Conservation (phyloP, 2,797 vertebrate genomes). For the Eulemur rubriventer region DNA sequence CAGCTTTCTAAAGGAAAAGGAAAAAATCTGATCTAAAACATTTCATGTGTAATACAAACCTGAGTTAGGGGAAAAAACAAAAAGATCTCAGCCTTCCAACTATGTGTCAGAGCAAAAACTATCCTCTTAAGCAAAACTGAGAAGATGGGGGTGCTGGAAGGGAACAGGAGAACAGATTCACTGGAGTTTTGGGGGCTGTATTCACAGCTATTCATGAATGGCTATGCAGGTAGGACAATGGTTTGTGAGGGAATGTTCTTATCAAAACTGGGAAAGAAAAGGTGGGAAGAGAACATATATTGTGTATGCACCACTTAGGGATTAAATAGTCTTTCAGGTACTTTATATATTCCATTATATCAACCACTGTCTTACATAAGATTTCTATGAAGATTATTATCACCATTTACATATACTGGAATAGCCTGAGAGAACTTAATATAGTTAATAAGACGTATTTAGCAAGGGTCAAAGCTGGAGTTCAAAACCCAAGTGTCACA, state of each 20-base stretch:
- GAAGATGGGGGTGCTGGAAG: not conserved
- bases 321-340: not conserved
- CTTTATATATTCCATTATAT: not conserved
- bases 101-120: slow-evolving; percentile 29
- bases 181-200: not conserved
- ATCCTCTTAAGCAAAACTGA: not conserved
- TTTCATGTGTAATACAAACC: slow-evolving; percentile 50
- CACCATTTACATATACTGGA: not conserved
- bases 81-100: slow-evolving; percentile 46
- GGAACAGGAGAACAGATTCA: not conserved
- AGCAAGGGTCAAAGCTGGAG: not conserved
- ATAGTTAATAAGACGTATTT: not conserved
- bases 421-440: not conserved
- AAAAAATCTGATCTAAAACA: not conserved
- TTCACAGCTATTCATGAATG: not conserved
- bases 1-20: slow-evolving; percentile 55
- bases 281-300: not conserved
- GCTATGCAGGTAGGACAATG: not conserved
- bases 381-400: not conserved
- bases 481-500: not conserved
- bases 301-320: not conserved
- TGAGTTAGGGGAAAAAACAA: not conserved
- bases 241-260: not conserved
- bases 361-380: not conserved
- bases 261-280: not conserved